Percentiles rank a stretch among this genome's conserved stretches.
phyloP scores from a whole-genome alignment of 2,797 vertebrate genomes.

The Manis crassicaudata region DNA sequence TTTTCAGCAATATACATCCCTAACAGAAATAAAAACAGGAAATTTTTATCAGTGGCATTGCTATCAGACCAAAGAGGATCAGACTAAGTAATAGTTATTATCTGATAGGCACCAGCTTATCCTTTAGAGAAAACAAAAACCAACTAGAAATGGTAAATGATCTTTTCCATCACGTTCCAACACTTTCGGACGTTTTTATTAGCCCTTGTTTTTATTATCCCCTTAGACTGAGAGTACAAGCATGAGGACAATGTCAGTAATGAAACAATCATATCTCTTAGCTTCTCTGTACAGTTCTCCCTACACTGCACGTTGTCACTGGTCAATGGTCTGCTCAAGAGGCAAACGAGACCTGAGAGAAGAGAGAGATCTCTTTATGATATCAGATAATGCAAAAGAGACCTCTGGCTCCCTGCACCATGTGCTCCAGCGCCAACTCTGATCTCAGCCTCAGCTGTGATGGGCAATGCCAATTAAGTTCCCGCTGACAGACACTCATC shows the following conservation, averaged over 20 bases:
- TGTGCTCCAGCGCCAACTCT: neutral
- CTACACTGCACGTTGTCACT: neutral
- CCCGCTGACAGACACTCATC: neutral
- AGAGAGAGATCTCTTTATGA: neutral
- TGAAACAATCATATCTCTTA: neutral
- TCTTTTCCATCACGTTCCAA: neutral
- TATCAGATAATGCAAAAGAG: neutral
- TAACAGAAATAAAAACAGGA: constrained; percentile 46
- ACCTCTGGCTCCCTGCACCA: neutral
- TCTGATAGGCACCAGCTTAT: constrained; percentile 11
- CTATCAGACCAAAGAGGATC: constrained; percentile 39
- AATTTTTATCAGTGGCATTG: constrained; percentile 20
- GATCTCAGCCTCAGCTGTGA: neutral
- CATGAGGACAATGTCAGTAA: neutral
- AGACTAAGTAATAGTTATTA: constrained; percentile 36
- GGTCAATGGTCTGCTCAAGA: neutral
- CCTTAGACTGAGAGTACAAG: neutral
- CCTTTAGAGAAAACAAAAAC: neutral
- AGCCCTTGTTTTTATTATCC: constrained; percentile 7
- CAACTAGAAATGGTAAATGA: neutral
- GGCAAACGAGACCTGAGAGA: neutral
- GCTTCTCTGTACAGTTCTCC: neutral
- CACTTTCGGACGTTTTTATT: neutral
- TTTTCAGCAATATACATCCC: neutral
- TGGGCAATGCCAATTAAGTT: neutral